Base-by-base conservation (phyloP, 2,888 invertebrate species). In the Pseudeuparius sepicola region DNA sequence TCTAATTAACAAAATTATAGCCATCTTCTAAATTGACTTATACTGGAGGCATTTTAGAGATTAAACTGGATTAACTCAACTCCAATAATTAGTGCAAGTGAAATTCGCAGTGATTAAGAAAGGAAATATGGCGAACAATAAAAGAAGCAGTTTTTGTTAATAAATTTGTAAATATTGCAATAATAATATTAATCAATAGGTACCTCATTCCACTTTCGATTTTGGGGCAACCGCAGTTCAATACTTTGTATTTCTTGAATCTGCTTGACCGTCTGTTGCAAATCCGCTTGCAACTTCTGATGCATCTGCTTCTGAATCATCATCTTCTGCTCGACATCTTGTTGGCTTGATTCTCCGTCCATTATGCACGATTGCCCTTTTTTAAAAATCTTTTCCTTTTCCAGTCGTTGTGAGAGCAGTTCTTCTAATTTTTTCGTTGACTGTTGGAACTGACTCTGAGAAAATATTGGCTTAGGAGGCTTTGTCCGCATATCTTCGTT, bases 221-320 rank as follows among this genome's bases (percentile, higher is more conserved):
- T 63, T 41, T 65, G 66, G 14, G 65, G 64, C 42, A 60, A 45
- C 39, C 63, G 47, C 40, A 59, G 46, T 47, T 66, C 66, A 34
- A 61, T 63, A 43, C 61, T 61, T 48, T 64, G 64, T 35, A 63
- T 63, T 43, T 65, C 65, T 48, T 66, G 65, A 34, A 66, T 65
- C 36, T 63, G 62, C 43, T 64, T 64, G 11, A 65, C 65, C 7
- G 65, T 65, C 43, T 64, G 60, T 42, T 64, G 61, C 43, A 66
- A 50, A 53, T 66, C 66, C 7, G 63, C 63, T 27, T 65, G 63
- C 25, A 66, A 43, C 46, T 64, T 65, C 37, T 60, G 61, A 38
- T 65, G 64, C 31, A 65, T 56, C 46, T 64, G 63, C 39, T 59
- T 59, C 40, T 63, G 62, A n/a, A 61, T 49, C 37, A 49, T 41